Evolutionary conservation across 2,888 invertebrate species (phyloP).

Genomic region (Acleris holmiana): DNA sequence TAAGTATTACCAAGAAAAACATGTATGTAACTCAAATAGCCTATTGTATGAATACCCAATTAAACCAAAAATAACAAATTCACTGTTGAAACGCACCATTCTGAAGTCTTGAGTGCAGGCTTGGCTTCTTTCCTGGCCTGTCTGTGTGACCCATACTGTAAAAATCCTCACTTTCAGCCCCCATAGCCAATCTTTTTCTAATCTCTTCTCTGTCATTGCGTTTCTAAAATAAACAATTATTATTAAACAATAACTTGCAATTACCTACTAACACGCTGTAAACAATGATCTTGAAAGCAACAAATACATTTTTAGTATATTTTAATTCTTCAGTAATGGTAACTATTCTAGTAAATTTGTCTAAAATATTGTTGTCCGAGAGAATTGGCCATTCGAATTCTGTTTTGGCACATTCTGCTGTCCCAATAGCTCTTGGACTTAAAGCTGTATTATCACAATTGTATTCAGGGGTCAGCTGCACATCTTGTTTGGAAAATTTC

Average conservation of each 20-base stretch:
- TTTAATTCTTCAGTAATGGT: conserved; percentile 57
- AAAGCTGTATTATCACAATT: conserved; percentile 73
- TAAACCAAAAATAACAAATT: conserved; percentile 14
- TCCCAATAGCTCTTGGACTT: conserved; percentile 83
- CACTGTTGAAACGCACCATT: conserved; percentile 85
- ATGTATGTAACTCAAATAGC: too few species aligned
- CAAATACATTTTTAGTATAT: conserved; percentile 62
- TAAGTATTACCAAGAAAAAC: too few species aligned
- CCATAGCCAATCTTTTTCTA: conserved; percentile 93
- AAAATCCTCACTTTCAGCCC: conserved; percentile 90
- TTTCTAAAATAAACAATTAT: conserved; percentile 85
- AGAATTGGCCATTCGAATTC: conserved; percentile 84
- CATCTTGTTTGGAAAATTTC: conserved; percentile 62
- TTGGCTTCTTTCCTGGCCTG: conserved; percentile 92
- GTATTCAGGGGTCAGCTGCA: conserved; percentile 48
- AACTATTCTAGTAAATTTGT: conserved; percentile 78
- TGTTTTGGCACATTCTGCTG: conserved; percentile 70
- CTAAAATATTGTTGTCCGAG: conserved; percentile 76
- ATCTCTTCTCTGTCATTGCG: conserved; percentile 97
- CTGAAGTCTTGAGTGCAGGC: conserved; percentile 93
- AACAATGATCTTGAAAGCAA: conserved; percentile 27
- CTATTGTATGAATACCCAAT: too few species aligned
- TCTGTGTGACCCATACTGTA: conserved; percentile 85
- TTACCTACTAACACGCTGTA: conserved; percentile 2
- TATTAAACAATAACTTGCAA: conserved; percentile 8